phyloP scores from a whole-genome alignment of 2,113 vertebrate genomes.

The human region DNA sequence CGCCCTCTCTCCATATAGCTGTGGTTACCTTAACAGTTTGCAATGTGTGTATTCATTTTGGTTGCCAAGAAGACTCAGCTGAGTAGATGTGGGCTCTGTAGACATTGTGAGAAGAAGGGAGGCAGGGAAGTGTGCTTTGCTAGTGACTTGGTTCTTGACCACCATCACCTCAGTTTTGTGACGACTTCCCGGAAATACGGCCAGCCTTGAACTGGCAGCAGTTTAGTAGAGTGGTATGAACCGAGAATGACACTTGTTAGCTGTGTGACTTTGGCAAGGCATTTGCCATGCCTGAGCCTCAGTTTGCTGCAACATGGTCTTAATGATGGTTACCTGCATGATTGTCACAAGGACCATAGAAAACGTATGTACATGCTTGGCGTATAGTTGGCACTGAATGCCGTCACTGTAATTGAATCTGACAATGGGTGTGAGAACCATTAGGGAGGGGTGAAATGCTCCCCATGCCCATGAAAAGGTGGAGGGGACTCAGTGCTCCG shows the following conservation, averaged over 20 bases:
- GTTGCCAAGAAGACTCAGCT: constrained; percentile 48
- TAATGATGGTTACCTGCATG: neutral
- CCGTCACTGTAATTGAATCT: neutral
- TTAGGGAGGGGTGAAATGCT: neutral
- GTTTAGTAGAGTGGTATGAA: neutral
- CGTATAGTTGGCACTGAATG: neutral
- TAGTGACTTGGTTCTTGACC: neutral
- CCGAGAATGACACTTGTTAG: neutral
- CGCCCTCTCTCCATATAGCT: neutral
- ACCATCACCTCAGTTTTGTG: neutral
- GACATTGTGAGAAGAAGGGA: neutral
- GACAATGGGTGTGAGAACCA: neutral
- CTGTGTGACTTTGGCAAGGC: neutral
- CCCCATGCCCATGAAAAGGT: neutral
- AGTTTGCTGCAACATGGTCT: neutral
- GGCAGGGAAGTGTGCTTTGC: neutral
- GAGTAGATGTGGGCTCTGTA: constrained; percentile 25
- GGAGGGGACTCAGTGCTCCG: neutral
- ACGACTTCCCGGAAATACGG: neutral
- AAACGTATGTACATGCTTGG: neutral
- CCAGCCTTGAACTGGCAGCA: neutral
- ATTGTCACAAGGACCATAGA: neutral
- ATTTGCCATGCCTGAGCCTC: neutral
- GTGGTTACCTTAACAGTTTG: constrained; percentile 53
- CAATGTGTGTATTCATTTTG: neutral